These are phyloP conservation scores for Trachurus trachurus DNA, from an alignment of 2,797 vertebrate genomes.

Conservation along the genomic window DNA sequence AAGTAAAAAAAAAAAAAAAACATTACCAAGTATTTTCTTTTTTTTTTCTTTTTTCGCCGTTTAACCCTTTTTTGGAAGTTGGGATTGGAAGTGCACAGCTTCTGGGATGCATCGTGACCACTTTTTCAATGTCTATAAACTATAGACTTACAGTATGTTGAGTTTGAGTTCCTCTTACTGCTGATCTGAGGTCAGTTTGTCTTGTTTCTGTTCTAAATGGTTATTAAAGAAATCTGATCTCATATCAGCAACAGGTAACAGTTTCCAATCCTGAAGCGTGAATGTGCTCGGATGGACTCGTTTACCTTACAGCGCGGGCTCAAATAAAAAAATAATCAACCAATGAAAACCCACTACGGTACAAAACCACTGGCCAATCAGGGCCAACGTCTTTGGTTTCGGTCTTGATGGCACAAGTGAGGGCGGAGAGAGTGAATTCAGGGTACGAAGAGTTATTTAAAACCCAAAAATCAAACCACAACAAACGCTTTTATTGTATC, in stretches of 20 bases:
- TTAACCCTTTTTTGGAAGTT: conserved; percentile 11
- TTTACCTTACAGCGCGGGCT: background rate
- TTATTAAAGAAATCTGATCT: conserved; percentile 15
- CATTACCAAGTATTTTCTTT: conserved; percentile 35
- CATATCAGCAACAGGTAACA: background rate
- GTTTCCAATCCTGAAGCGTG: background rate
- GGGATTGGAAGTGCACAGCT: conserved; percentile 8
- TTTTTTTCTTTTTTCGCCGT: conserved; percentile 25
- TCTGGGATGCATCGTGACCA: conserved; percentile 21
- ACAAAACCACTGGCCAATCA: conserved; percentile 58
- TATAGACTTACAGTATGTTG: conserved; percentile 8
- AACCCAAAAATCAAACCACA: conserved; percentile 26
- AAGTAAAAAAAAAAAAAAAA: conserved; percentile 24
- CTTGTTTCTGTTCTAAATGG: background rate
- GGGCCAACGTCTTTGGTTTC: conserved; percentile 6
- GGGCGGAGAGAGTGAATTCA: conserved; percentile 29
- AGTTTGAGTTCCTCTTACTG: background rate
- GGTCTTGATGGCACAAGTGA: conserved; percentile 7
- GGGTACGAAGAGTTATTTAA: conserved; percentile 58
- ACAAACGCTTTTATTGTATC: conserved; percentile 7
- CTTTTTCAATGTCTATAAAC: conserved; percentile 18
- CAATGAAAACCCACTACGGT: conserved; percentile 60
- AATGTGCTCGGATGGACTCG: background rate
- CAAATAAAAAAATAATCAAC: conserved; percentile 27
- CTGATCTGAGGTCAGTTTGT: conserved; percentile 38